These are phyloP conservation scores for Microhierax caerulescens DNA, from an alignment of 2,797 vertebrate species.

Conservation along the genomic window DNA sequence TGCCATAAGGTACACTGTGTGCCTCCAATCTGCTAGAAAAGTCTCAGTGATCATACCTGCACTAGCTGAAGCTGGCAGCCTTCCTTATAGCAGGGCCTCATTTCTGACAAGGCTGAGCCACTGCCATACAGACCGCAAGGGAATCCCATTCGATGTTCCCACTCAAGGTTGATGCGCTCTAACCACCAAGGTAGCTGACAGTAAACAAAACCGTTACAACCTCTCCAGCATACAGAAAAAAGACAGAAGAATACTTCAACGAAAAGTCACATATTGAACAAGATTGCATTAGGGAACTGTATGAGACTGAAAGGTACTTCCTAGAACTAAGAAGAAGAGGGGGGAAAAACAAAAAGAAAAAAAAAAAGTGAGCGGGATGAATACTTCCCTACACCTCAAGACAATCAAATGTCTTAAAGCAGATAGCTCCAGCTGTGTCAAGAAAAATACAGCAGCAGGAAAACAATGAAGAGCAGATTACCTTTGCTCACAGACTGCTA, in stretches of 20 bases:
- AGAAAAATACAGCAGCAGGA: not conserved
- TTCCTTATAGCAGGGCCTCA: accelerated
- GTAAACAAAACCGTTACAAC: not conserved
- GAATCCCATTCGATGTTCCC: accelerated
- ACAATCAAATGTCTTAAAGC: not conserved
- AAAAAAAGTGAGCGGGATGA: not conserved
- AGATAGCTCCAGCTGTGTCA: not conserved
- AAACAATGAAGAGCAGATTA: not conserved
- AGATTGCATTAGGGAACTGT: not conserved
- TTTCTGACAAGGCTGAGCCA: not conserved
- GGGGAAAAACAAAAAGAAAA: not conserved
- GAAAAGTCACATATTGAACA: not conserved
- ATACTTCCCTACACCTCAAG: not conserved
- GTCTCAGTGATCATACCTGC: not conserved
- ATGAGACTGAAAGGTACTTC: not conserved
- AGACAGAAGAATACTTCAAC: not conserved
- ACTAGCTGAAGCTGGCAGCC: not conserved
- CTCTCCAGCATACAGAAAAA: not conserved
- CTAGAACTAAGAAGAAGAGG: not conserved
- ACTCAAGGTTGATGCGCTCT: accelerated
- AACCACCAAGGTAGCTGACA: accelerated
- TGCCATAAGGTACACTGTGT: not conserved
- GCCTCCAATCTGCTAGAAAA: not conserved
- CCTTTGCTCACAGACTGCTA: not conserved
- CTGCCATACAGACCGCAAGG: not conserved